Evolutionary conservation across 2,888 invertebrate genomes (phyloP).

Genomic region (Tetrapedia diversipes): DNA sequence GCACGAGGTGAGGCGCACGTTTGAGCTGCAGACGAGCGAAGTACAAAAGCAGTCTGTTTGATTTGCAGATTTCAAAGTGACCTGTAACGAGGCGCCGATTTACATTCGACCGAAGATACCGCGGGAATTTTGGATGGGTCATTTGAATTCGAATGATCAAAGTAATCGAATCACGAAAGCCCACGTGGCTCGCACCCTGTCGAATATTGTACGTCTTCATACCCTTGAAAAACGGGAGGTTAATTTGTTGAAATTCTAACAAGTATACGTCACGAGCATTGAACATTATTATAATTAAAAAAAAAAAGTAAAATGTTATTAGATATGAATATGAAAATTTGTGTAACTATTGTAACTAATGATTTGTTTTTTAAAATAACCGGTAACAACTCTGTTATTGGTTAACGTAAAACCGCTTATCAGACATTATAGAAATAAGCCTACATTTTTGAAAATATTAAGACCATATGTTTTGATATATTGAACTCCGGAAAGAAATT

Average conservation of each 20-base stretch:
- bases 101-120: slow-evolving; percentile 69
- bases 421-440: not conserved
- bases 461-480: not conserved
- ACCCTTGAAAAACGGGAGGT: slow-evolving; percentile 63
- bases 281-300: not conserved
- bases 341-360: not conserved
- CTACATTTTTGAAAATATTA: not conserved
- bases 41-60: slow-evolving; percentile 7
- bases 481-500: slow-evolving; percentile 27
- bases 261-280: not conserved
- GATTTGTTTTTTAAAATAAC: not conserved
- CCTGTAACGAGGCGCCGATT: slow-evolving; percentile 73
- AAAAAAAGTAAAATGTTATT: not conserved
- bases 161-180: slow-evolving; percentile 69
- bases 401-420: not conserved
- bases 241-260: slow-evolving; percentile 43
- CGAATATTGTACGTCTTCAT: slow-evolving; percentile 71
- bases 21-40: not conserved
- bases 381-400: not conserved
- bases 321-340: not conserved
- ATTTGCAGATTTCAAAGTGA: slow-evolving; percentile 71
- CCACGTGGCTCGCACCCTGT: slow-evolving; percentile 70
- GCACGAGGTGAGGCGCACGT: slow-evolving; percentile 15
- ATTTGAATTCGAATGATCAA: slow-evolving; percentile 55
- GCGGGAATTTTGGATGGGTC: slow-evolving; percentile 55